A percentile compares a stretch with the other conserved stretches of the same genome.
These are phyloP conservation scores for Zeugodacus cucurbitae DNA, from an alignment of 1,140 invertebrate species.

Conservation along the genomic window DNA sequence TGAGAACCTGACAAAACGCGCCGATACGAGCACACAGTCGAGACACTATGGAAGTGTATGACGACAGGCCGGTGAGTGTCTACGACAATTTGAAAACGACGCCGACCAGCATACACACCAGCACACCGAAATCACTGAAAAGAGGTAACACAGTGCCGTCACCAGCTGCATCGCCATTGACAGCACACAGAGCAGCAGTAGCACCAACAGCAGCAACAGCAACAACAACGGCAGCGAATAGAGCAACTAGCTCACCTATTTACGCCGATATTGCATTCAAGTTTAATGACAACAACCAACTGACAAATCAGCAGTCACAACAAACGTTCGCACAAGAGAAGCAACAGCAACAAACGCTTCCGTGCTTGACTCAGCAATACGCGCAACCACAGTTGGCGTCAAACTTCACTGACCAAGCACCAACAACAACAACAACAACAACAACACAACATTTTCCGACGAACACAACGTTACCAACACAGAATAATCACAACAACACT, in stretches of 20 bases:
- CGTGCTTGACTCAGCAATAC: constrained; percentile 37
- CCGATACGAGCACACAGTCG: not conserved
- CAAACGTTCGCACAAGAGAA: constrained; percentile 5
- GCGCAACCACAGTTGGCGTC: constrained; percentile 27
- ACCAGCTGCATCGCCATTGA: not conserved
- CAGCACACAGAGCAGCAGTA: not conserved
- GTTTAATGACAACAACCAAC: constrained; percentile 45
- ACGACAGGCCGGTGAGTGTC: constrained; percentile 58
- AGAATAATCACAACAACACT: constrained; percentile 38
- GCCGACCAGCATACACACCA: not conserved
- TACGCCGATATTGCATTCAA: constrained; percentile 47
- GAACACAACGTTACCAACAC: constrained; percentile 9
- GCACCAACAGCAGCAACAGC: constrained; percentile 17
- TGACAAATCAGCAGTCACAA: constrained; percentile 33
- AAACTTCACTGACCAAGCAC: constrained; percentile 40
- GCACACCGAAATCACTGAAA: constrained; percentile 41
- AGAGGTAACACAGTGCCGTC: not conserved
- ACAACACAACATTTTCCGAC: constrained; percentile 8
- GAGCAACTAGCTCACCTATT: constrained; percentile 41
- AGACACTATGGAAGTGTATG: constrained; percentile 51
- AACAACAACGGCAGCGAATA: constrained; percentile 35
- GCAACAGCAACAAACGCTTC: constrained; percentile 34
- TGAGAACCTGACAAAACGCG: constrained; percentile 30
- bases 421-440: constrained; percentile 39
- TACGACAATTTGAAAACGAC: constrained; percentile 58